Base-by-base conservation (phyloP, 2,113 vertebrate genomes). In the Otis tarda region DNA sequence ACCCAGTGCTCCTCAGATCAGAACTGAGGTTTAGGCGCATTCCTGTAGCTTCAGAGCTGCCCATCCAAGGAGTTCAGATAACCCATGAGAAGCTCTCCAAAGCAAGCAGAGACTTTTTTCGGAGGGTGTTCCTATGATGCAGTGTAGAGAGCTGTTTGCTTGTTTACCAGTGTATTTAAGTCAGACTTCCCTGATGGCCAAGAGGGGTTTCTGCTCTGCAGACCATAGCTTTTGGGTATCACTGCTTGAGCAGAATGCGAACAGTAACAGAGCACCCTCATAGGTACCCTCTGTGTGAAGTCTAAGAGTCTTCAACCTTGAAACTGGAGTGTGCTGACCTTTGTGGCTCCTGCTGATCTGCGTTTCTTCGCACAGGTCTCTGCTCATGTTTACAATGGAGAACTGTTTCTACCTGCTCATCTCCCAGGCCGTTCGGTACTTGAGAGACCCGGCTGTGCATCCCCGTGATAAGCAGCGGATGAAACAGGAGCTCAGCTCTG, bases 381-480 rank as follows among this genome's bases (percentile, higher is more conserved):
- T 99, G 88, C 98, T 99, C 84, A 98, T 99, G 98, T 99, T 99
- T 95, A 99, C 98, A 60, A 99, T 99, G 98, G 99, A 99, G 78
- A 99, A 99, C 98, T 99, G 99, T 94, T 99, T 99, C 98, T 99
- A 99, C 94, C 98, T 99, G 97, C 98, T 99, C 94, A 99, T 99
- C 98, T 99, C 99, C 41, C 99, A 99, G 97, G 99, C 99, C 0
- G 96, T 99, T 31, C 98, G 99, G 4, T 99, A 99, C 95, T 97
- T 99, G 83, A 98, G 99, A 97, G 99, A 99, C 94, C 98, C 98
- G 0, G 95, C 98, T 0, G 98, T 99, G 93, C 98, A 98, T 14
- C 98, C 98, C 14, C 98, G 99, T 15, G 99, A 99, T 96, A 99
- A 99, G 82, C 99, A 99, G 97, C 98, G 99, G 30, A 99, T 99